Evolutionary conservation across 2,113 vertebrate genomes (phyloP).

Genomic region (Chaenocephalus aceratus): DNA sequence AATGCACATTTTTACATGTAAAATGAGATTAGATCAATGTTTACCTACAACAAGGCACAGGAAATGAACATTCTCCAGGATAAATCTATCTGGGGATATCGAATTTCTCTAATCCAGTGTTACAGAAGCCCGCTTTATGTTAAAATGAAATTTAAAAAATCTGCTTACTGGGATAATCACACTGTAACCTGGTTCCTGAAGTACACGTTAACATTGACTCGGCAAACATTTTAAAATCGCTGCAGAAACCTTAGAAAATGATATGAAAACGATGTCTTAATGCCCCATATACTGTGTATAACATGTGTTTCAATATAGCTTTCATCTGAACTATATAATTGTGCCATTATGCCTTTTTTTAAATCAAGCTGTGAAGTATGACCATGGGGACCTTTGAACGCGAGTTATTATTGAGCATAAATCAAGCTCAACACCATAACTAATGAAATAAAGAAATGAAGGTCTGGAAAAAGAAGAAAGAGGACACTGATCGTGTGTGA

Average conservation of each 20-base stretch:
- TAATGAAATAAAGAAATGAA: slow-evolving; percentile 27
- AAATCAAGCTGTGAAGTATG: not conserved
- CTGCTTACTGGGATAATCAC: not conserved
- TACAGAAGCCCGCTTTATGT: not conserved
- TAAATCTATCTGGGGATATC: not conserved
- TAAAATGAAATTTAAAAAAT: not conserved
- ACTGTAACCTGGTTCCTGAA: not conserved
- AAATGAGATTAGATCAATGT: not conserved
- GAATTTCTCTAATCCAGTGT: not conserved
- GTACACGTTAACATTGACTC: not conserved
- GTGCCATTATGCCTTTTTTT: not conserved
- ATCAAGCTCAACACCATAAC: slow-evolving; percentile 13
- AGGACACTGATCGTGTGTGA: slow-evolving; percentile 9
- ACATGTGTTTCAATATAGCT: not conserved
- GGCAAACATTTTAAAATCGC: not conserved
- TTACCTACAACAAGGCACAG: not conserved
- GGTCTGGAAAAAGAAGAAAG: slow-evolving; percentile 26
- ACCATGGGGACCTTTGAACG: slow-evolving; percentile 3
- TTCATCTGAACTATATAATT: slow-evolving; percentile 1
- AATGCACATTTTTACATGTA: not conserved
- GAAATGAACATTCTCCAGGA: not conserved
- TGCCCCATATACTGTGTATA: not conserved
- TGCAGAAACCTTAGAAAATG: not conserved
- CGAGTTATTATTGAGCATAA: not conserved
- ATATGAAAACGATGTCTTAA: not conserved